Percentiles rank a stretch among this genome's conserved stretches.
Evolutionary conservation across 2,888 invertebrate genomes (phyloP).

Genomic region (Cinara cedri): DNA sequence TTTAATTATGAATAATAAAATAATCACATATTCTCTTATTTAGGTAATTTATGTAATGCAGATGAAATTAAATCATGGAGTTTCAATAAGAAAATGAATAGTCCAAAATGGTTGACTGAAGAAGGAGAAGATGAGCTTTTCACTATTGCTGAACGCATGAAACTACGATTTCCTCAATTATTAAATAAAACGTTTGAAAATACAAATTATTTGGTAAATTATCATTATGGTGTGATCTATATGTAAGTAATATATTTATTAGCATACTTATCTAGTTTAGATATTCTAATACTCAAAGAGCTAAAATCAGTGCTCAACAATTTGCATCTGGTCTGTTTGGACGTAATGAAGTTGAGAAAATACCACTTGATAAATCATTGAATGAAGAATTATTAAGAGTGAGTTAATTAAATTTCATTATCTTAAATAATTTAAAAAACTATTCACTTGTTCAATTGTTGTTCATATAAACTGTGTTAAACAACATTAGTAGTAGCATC

Average conservation of each 20-base stretch:
- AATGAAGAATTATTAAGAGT: conserved; percentile 74
- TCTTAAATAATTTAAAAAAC: too few relatives aligned
- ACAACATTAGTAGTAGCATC: too few relatives aligned
- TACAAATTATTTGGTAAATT: conserved; percentile 67
- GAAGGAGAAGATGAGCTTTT: conserved; percentile 81
- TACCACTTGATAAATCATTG: conserved; percentile 71
- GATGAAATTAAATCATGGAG: conserved; percentile 69
- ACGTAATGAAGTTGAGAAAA: conserved; percentile 67
- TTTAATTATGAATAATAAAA: background rate
- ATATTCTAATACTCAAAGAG: conserved; percentile 78
- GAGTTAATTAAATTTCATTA: conserved; percentile 62
- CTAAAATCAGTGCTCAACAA: conserved; percentile 75
- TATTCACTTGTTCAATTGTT: too few relatives aligned
- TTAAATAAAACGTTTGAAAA: conserved; percentile 70
- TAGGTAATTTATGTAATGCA: conserved; percentile 62
- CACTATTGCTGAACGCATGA: conserved; percentile 75
- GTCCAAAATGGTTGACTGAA: conserved; percentile 70
- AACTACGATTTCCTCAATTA: conserved; percentile 72
- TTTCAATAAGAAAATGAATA: conserved; percentile 65
- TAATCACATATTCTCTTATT: background rate
- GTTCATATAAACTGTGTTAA: too few relatives aligned
- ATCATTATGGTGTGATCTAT: background rate
- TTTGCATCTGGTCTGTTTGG: conserved; percentile 81
- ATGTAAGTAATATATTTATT: conserved; percentile 46
- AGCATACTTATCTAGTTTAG: conserved; percentile 69